Evolutionary conservation across 2,113 vertebrate species (phyloP), one percentile per base, ranked within the genome.

Genomic region (Paramormyrops kingsleyae): DNA sequence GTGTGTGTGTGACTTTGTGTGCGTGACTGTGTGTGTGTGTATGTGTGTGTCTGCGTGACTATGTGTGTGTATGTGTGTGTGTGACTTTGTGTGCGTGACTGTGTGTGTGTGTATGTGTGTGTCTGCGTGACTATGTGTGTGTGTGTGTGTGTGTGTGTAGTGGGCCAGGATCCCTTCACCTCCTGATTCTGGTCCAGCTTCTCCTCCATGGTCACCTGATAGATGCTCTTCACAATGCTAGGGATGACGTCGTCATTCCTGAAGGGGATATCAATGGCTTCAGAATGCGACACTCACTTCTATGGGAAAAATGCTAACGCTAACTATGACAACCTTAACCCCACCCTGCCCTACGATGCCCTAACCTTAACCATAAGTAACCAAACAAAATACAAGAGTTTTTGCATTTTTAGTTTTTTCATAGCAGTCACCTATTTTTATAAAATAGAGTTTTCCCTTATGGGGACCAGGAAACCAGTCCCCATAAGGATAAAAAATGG

Each of bases 201-300:
- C 31, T 95, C 95, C 91, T 96, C 96, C 93, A 97, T 95, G 83
- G 96, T 96, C 90, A 98, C 95, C 89, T 98, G 97, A 89, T 98
- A 97, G 89, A 98, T 98, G 0, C 97, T 98, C 94, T 97, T 99
- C 90, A 97, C 95, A 70, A 97, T 98, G 87, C 95, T 94, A 4
- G 97, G 97, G 66, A 97, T 95, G 92, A 97, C 95, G 94, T 98
- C 96, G 91, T 96, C 94, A 93, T 93, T 97, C 94, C 96, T 96
- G 90, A 89, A 92, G 83, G 90, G 35, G 8, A 56, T 3, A 53
- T 13, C 70, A 49, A 53, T 42, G 5, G 17, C 17, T 77, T 77
- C 70, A 35, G 70, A 39, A 19, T 39, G 13, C 15, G 12, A 80
- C 35, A 80, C 17, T 19, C 27, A 77, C 17, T 53, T 53, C 52